These are phyloP conservation scores for Suillia variegata DNA, from an alignment of 2,888 invertebrate genomes.

Conservation along the genomic window DNA sequence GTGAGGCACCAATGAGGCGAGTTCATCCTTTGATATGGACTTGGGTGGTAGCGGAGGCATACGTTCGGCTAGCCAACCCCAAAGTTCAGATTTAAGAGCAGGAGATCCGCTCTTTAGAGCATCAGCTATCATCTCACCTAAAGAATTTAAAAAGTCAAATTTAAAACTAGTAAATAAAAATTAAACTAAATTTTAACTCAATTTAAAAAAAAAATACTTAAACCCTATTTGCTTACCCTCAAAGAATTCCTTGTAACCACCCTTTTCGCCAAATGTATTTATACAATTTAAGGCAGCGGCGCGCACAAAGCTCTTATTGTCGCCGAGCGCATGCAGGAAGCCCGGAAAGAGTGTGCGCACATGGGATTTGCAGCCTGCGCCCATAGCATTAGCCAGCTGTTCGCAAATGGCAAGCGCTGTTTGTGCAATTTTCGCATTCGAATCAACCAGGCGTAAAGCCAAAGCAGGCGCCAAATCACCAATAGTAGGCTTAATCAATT, in stretches of 20 bases:
- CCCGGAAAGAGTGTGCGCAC: constrained; percentile 83
- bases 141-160: neutral
- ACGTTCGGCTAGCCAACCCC: constrained; percentile 84
- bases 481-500: constrained; percentile 80
- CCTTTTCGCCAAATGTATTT: constrained; percentile 82
- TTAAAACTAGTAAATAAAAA: neutral
- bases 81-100: constrained; percentile 77
- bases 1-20: constrained; percentile 75
- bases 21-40: constrained; percentile 80
- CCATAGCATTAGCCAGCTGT: constrained; percentile 81
- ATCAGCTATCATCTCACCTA: constrained; percentile 82
- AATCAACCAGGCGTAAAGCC: constrained; percentile 79
- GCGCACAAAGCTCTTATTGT: constrained; percentile 80
- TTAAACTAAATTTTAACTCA: neutral
- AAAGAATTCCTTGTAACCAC: constrained; percentile 79
- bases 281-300: constrained; percentile 81
- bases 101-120: constrained; percentile 87
- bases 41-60: constrained; percentile 74
- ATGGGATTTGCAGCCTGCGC: constrained; percentile 78
- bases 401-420: constrained; percentile 84
- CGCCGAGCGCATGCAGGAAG: constrained; percentile 79
- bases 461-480: constrained; percentile 85
- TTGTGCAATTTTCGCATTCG: constrained; percentile 90
- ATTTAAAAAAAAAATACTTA: too few relatives aligned
- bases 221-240: constrained; percentile 73